These are phyloP conservation scores for Octodon degus DNA, from an alignment of 2,113 vertebrate species.

Conservation along the genomic window DNA sequence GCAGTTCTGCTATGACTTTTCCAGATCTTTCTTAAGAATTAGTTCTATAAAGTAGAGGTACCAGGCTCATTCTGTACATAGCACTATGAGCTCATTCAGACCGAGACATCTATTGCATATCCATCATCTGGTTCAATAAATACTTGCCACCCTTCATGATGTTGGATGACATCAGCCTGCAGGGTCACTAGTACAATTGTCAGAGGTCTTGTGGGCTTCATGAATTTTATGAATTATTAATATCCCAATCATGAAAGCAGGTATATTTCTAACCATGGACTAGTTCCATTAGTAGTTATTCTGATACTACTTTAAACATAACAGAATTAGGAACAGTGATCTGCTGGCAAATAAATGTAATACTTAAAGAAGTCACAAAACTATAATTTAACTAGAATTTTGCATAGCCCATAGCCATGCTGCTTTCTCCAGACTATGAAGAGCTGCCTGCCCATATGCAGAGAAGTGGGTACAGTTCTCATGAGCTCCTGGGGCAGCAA, in stretches of 20 bases:
- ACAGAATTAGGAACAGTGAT: conserved; percentile 41
- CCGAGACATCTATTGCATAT: not conserved
- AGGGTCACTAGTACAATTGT: not conserved
- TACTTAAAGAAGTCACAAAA: not conserved
- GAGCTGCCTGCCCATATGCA: not conserved
- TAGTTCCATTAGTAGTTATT: not conserved
- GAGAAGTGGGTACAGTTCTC: not conserved
- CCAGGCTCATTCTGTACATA: not conserved
- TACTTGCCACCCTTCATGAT: not conserved
- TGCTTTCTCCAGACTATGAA: not conserved
- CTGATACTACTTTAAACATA: not conserved
- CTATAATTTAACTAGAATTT: not conserved
- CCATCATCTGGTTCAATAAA: not conserved
- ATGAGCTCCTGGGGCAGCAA: not conserved
- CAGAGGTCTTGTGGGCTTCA: not conserved
- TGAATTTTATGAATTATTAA: not conserved
- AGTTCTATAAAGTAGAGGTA: conserved; percentile 27
- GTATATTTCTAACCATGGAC: not conserved
- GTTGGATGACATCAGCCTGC: not conserved
- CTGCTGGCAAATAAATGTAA: not conserved
- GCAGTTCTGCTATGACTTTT: not conserved
- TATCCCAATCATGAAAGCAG: conserved; percentile 2
- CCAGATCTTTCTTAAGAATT: not conserved
- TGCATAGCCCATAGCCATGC: not conserved
- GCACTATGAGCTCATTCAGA: not conserved